These are phyloP conservation scores for Ceratosolen fusciceps DNA, from an alignment of 1,140 invertebrate species.

Conservation along the genomic window DNA sequence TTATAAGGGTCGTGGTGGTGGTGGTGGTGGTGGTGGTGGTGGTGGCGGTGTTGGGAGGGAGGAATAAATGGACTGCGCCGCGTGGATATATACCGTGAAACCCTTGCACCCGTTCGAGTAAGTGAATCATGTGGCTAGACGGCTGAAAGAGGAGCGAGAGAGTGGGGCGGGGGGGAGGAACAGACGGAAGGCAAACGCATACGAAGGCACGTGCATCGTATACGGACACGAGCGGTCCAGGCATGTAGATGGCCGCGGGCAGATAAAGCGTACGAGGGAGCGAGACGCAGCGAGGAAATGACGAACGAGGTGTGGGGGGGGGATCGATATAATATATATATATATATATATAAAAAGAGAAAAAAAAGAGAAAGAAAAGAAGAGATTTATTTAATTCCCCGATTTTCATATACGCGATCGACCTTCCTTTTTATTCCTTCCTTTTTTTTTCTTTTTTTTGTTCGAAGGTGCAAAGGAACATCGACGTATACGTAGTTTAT, in stretches of 20 bases:
- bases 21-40: no score
- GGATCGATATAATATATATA: no score
- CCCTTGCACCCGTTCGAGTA: conserved; percentile 14
- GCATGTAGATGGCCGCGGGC: background rate
- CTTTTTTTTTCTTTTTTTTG: background rate
- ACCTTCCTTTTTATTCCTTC: no score
- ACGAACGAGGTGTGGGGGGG: background rate
- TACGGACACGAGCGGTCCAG: no score
- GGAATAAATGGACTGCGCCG: conserved; percentile 38
- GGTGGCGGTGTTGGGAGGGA: no score
- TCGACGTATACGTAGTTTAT: no score
- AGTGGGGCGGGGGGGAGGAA: background rate
- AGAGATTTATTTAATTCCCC: background rate
- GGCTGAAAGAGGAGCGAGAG: background rate
- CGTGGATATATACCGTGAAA: conserved; percentile 10
- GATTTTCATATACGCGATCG: no score
- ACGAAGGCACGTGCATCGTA: no score
- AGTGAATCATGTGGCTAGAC: conserved; percentile 36
- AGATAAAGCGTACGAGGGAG: background rate
- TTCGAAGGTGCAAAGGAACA: background rate
- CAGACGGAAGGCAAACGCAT: no score
- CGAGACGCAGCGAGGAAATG: background rate
- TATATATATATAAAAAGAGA: no score
- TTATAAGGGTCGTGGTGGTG: no score
- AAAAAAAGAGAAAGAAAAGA: no score